These are phyloP conservation scores for Pocillopora verrucosa DNA, from an alignment of 64 coral and sea anemone genomes.

Conservation along the genomic window DNA sequence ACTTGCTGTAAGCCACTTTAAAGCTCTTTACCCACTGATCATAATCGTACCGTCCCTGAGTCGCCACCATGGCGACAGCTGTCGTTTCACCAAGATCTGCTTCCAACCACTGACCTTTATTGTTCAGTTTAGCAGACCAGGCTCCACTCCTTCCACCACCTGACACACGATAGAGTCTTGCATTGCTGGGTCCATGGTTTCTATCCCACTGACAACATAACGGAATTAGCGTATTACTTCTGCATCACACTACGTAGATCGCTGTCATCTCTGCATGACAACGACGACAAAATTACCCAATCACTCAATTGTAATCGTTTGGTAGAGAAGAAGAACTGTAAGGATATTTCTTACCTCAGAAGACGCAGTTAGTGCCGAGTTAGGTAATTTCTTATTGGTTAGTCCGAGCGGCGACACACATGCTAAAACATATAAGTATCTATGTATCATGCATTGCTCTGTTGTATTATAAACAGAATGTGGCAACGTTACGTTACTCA, in stretches of 20 bases:
- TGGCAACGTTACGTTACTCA: neutral
- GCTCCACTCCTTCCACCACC: neutral
- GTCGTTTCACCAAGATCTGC: conserved; percentile 17
- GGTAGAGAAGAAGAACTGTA: too few species aligned
- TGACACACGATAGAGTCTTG: neutral
- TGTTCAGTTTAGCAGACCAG: neutral
- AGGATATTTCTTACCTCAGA: neutral
- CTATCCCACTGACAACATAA: neutral
- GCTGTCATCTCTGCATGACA: too few species aligned
- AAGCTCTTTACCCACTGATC: conserved; percentile 20
- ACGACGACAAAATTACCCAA: neutral
- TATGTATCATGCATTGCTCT: too few species aligned
- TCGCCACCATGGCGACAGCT: neutral
- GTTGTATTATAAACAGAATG: neutral
- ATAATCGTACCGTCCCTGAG: conserved; percentile 20
- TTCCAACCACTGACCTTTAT: neutral
- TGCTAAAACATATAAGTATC: neutral
- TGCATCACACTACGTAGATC: too few species aligned
- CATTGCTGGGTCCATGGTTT: neutral
- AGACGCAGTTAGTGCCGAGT: neutral
- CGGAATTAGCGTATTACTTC: too few species aligned
- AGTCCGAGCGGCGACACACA: neutral
- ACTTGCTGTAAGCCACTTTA: conserved; percentile 8
- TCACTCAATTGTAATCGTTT: too few species aligned
- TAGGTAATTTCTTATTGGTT: neutral